Evolutionary conservation across 2,888 invertebrate genomes (phyloP), one percentile per base, ranked within the genome.

Genomic region (Marronus borbonicus): DNA sequence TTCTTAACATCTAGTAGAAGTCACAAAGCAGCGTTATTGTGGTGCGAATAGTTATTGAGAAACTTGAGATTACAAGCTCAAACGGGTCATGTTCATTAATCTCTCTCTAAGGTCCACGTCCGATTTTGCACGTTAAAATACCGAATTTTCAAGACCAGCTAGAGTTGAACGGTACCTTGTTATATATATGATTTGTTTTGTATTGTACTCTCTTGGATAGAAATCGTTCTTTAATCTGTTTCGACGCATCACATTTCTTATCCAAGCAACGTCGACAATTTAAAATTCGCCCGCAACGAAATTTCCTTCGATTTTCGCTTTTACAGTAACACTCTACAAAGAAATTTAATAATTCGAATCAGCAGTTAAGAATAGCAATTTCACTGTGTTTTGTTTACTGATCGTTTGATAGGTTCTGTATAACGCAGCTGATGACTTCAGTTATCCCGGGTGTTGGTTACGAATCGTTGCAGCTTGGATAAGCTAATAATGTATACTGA

Each of bases 241-340:
- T 17, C 55, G 7, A 20, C 55, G 17, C 55, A 55, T 55, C n/a
- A 55, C n/a, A 2, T 20, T 55, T 55, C 55, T 20, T n/a, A 14
- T 14, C 20, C 17, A n/a, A 3, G 7, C 20, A 44, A 55, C 20
- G 55, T n/a, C 55, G 55, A 17, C 55, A 55, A 55, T 55, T 55
- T 55, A 55, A 55, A 55, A 55, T 55, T 20, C 55, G 55, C 55
- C 20, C 55, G 17, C n/a, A 55, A 55, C 20, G 8, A 55, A 55
- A 17, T 55, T 55, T 20, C 55, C 55, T 17, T 55, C 55, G n/a
- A 17, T 55, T 55, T 55, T 55, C 55, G 55, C 55, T 17, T 7
- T 55, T 20, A 55, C 55, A 17, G 55, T n/a, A 8, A 44, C 8
- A 10, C 17, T n/a, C 14, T n/a, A n/a, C n/a, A n/a, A n/a, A n/a